A percentile compares a stretch with the other conserved stretches of the same genome.
These are phyloP conservation scores for Diloba caeruleocephala DNA, from an alignment of 2,888 invertebrate genomes.

Conservation along the genomic window DNA sequence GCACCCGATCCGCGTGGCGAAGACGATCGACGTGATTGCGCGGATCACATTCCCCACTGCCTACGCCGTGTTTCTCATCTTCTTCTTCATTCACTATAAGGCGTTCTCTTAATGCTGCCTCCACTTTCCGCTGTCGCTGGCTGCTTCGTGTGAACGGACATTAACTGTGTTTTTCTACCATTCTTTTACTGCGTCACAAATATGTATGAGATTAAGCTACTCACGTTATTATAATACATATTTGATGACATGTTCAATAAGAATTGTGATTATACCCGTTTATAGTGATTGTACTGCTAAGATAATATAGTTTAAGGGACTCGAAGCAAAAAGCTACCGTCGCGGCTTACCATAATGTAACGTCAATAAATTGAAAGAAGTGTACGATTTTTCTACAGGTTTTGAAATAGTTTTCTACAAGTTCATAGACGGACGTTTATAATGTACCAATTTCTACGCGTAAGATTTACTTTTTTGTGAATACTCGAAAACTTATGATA, in stretches of 20 bases:
- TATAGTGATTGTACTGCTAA: slow-evolving; percentile 68
- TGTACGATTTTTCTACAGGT: slow-evolving; percentile 77
- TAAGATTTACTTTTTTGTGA: slow-evolving; percentile 66
- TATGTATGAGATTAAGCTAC: slow-evolving; percentile 64
- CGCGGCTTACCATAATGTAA: slow-evolving; percentile 68
- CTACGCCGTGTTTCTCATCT: slow-evolving; percentile 97
- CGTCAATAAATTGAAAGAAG: slow-evolving; percentile 53
- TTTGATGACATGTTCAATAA: slow-evolving; percentile 69
- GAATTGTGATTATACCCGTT: slow-evolving; percentile 74
- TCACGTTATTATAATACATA: slow-evolving; percentile 65
- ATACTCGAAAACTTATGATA: slow-evolving; percentile 77
- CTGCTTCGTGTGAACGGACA: slow-evolving; percentile 74
- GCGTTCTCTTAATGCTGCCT: slow-evolving; percentile 92
- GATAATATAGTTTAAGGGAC: slow-evolving; percentile 63
- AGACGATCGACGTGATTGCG: slow-evolving; percentile 98
- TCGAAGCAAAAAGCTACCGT: slow-evolving; percentile 63
- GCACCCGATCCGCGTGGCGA: slow-evolving; percentile 97
- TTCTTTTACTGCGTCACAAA: slow-evolving; percentile 68
- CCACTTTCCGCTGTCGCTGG: slow-evolving; percentile 63
- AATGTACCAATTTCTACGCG: slow-evolving; percentile 66
- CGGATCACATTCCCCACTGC: slow-evolving; percentile 98
- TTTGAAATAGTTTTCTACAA: slow-evolving; percentile 83
- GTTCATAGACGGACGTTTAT: slow-evolving; percentile 65
- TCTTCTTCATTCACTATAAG: slow-evolving; percentile 98
- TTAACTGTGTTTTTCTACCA: slow-evolving; percentile 69